Evolutionary conservation across 2,113 vertebrate genomes (phyloP).

Genomic region (Lepisosteus osseus): DNA sequence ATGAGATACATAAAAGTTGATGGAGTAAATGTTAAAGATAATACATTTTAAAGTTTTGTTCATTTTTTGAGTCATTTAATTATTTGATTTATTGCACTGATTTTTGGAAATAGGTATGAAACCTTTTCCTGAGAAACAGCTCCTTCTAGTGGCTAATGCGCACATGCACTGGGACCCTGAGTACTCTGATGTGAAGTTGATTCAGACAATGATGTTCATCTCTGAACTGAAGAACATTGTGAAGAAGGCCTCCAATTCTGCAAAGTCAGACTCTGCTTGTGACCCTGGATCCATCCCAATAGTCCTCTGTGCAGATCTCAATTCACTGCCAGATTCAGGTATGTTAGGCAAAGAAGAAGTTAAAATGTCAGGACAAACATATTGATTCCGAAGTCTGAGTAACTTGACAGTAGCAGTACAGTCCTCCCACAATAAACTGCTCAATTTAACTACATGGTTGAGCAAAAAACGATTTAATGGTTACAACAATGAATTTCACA

Average conservation of each 20-base stretch:
- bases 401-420: too few species aligned
- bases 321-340: conserved; percentile 98
- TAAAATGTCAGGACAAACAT: too few species aligned
- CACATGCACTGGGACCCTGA: conserved; percentile 99
- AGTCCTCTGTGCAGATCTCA: conserved; percentile 97
- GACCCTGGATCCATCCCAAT: conserved; percentile 88
- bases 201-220: conserved; percentile 98
- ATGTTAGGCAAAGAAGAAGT: conserved; percentile 17
- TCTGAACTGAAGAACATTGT: conserved; percentile 95
- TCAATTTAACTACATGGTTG: too few species aligned
- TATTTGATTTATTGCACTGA: background rate
- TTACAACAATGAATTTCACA: too few species aligned
- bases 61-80: background rate
- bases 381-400: too few species aligned
- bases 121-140: conserved; percentile 79
- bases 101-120: conserved; percentile 71
- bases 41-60: too few species aligned
- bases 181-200: conserved; percentile 94
- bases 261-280: conserved; percentile 68
- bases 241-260: conserved; percentile 79
- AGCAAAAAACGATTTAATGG: too few species aligned
- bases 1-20: too few species aligned
- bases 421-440: too few species aligned
- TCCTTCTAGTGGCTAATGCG: conserved; percentile 92
- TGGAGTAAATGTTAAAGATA: too few species aligned